phyloP scores from a whole-genome alignment of 2,113 vertebrate genomes.

The Toxotes jaculatrix region DNA sequence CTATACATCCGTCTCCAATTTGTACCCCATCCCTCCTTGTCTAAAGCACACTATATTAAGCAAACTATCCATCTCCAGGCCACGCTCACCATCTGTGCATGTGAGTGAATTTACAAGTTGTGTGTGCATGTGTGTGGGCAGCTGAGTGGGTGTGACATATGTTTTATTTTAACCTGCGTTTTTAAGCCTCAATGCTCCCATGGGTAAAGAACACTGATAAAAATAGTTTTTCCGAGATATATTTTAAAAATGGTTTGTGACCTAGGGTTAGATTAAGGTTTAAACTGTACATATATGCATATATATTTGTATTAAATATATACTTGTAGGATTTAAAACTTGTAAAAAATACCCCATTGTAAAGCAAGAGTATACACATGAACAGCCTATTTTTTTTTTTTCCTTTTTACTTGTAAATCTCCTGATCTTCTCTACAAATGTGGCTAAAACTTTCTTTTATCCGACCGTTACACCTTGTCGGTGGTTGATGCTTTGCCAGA shows the following conservation, averaged over 20 bases:
- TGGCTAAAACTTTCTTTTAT: not conserved
- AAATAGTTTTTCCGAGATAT: not conserved
- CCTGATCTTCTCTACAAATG: too few species aligned
- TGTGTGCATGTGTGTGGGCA: not conserved
- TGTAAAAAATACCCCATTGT: not conserved
- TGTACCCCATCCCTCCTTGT: slow-evolving; percentile 63
- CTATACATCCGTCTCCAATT: slow-evolving; percentile 75
- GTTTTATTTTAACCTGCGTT: slow-evolving; percentile 11
- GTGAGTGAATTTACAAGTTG: slow-evolving; percentile 13
- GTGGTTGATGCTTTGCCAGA: not conserved
- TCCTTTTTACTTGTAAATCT: not conserved
- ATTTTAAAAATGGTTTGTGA: not conserved
- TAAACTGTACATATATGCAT: too few species aligned
- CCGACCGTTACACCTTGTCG: not conserved
- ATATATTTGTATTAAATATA: too few species aligned
- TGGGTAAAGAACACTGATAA: slow-evolving; percentile 12
- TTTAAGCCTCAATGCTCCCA: slow-evolving; percentile 21
- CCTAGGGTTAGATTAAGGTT: not conserved
- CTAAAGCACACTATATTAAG: slow-evolving; percentile 59
- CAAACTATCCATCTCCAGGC: slow-evolving; percentile 55
- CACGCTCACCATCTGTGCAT: slow-evolving; percentile 22
- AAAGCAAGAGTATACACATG: too few species aligned
- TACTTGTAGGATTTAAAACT: not conserved
- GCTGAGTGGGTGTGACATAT: slow-evolving; percentile 1
- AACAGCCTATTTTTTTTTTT: not conserved